Evolutionary conservation across 2,888 invertebrate species (phyloP).

Genomic region (Allolobophora icterica): DNA sequence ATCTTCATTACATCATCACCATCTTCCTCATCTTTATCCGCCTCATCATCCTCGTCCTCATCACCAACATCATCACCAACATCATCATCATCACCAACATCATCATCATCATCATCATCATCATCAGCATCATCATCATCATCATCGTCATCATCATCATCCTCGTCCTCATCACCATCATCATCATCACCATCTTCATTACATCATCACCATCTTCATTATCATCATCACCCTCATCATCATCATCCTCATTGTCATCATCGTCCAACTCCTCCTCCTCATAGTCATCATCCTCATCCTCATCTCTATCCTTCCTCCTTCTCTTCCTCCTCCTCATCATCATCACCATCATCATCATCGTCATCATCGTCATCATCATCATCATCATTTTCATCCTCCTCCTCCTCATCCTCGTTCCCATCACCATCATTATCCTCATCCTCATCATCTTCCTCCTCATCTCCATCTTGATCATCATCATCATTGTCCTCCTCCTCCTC

Average conservation of each 20-base stretch:
- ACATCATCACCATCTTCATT: no score
- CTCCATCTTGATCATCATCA: not conserved
- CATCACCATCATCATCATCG: constrained; percentile 35
- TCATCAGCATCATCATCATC: constrained; percentile 20
- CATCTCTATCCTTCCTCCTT: constrained; percentile 27
- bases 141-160: constrained; percentile 35
- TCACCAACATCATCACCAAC: not conserved
- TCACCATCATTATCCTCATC: not conserved
- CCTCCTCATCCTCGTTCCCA: not conserved
- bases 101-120: constrained; percentile 19
- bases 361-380: constrained; percentile 31
- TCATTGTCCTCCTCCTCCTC: not conserved
- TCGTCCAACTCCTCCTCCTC: not conserved
- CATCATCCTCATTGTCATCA: not conserved
- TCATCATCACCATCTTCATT: constrained; percentile 32
- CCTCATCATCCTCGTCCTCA: not conserved
- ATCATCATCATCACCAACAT: not conserved
- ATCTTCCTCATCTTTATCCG: not conserved
- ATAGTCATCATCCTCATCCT: not conserved
- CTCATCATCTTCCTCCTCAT: not conserved
- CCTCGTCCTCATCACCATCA: constrained; percentile 35
- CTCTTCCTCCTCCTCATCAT: constrained; percentile 33
- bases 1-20: no score
- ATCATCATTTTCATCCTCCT: not conserved
- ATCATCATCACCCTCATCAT: not conserved